Base-by-base conservation (phyloP, 2,888 invertebrate genomes). In the Laothoe populi region DNA sequence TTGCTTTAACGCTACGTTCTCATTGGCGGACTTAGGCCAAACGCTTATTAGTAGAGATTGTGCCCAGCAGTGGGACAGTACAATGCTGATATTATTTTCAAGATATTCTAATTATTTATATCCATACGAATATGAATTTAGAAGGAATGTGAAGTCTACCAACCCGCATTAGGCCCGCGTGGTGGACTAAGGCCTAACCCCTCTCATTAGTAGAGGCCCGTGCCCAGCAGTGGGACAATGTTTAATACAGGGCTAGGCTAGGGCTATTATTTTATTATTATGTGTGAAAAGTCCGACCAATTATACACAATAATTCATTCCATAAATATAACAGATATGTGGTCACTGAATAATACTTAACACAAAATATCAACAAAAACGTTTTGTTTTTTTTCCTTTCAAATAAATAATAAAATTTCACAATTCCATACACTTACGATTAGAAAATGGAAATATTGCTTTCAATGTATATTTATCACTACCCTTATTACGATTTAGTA, bases 381-480 rank as follows among this genome's bases (percentile, higher is more conserved):
- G 13, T 19, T 40, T 13, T 23, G 40, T 40, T 38, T 31, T 53
- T 53, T 24, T 26, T 46, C 24, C 10, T 26, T 49, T 26, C 26
- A 44, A 53, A 53, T 53, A 53, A 53, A 53, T 53, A 53, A 49
- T 49, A 49, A 53, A 35, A 35, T 53, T 53, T 53, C 73, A 65
- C 71, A 72, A 66, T 67, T 68, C 62, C 66, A 68, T 59, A 68
- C 69, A 64, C 61, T 60, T 53, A 53, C 16, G 19, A 53, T 53
- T 53, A 53, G 8, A 23, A 24, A 60, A 64, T 69, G 70, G 72
- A 67, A 71, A 71, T 72, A 72, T 72, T 72, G 72, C 72, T 73
- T 71, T 68, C 19, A 38, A 57, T 65, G 65, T 70, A 35, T 11
- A 35, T 53, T 35, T 73, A 72, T 62, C 60, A 31, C 8, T 60